These are phyloP conservation scores for Scopus umbretta DNA, from an alignment of 2,113 vertebrate genomes.

Conservation along the genomic window DNA sequence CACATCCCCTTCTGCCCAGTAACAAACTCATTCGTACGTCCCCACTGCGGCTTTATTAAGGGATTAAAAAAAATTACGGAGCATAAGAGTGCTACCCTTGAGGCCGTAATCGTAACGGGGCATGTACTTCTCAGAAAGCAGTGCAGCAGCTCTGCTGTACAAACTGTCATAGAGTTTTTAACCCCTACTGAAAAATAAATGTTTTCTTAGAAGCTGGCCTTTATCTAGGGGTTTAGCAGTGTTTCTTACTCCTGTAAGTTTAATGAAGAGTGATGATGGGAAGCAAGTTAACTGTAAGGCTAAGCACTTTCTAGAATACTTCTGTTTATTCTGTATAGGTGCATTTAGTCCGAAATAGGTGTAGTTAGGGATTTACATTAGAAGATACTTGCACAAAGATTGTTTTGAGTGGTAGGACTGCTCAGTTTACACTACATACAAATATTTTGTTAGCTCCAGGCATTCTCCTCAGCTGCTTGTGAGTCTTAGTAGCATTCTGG, in stretches of 20 bases:
- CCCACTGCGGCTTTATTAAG: neutral
- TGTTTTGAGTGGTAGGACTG: neutral
- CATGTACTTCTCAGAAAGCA: neutral
- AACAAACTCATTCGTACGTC: neutral
- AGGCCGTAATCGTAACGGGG: fast-evolving
- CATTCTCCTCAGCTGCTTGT: neutral
- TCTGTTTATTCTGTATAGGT: neutral
- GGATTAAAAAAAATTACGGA: neutral
- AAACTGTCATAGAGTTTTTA: neutral
- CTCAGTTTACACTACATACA: neutral
- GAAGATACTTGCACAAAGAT: neutral
- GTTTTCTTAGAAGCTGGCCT: neutral
- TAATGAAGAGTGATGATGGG: neutral
- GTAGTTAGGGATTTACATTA: neutral
- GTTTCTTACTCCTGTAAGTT: neutral
- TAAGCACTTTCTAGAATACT: neutral
- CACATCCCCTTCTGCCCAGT: neutral
- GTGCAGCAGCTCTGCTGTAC: neutral
- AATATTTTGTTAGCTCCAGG: neutral
- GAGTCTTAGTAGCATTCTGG: neutral
- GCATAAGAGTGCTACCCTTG: neutral
- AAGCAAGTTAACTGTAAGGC: neutral
- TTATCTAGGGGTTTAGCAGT: neutral
- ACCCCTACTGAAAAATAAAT: neutral
- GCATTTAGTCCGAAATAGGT: neutral